These are phyloP conservation scores for Prietella phreatophila DNA, from an alignment of 2,113 vertebrate genomes.

Conservation along the genomic window DNA sequence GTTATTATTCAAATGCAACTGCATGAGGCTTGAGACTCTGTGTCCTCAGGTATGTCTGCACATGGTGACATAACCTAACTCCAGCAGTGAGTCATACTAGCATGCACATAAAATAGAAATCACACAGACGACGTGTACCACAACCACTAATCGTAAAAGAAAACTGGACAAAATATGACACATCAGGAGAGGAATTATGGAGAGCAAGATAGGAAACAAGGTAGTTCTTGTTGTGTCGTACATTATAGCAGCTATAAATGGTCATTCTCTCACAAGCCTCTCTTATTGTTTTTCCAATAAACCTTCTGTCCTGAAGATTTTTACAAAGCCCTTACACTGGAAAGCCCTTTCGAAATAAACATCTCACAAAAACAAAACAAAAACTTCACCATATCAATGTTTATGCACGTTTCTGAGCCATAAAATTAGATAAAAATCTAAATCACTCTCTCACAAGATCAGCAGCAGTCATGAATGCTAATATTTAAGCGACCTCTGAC, in stretches of 20 bases:
- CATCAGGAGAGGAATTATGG: neutral
- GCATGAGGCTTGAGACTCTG: neutral
- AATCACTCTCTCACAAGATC: neutral
- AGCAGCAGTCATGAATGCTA: too few relatives aligned
- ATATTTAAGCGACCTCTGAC: neutral
- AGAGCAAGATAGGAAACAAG: neutral
- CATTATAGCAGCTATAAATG: neutral
- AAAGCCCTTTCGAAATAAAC: neutral
- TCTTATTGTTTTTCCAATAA: neutral
- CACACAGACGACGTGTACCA: neutral
- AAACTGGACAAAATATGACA: conserved; percentile 17
- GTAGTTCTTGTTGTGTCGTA: neutral
- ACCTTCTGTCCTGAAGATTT: neutral
- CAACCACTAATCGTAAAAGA: conserved; percentile 50
- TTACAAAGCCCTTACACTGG: neutral
- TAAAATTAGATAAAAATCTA: neutral
- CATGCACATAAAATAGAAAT: conserved; percentile 44
- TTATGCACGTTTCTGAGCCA: neutral
- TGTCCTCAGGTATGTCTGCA: conserved; percentile 28
- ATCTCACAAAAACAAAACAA: neutral
- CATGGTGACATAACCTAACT: conserved; percentile 32
- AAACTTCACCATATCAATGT: neutral
- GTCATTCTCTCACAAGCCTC: neutral
- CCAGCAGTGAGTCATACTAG: conserved; percentile 43
- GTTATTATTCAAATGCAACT: neutral